Conservation (phyloP, 2,797 vertebrate species). For the Alauda arvensis region DNA sequence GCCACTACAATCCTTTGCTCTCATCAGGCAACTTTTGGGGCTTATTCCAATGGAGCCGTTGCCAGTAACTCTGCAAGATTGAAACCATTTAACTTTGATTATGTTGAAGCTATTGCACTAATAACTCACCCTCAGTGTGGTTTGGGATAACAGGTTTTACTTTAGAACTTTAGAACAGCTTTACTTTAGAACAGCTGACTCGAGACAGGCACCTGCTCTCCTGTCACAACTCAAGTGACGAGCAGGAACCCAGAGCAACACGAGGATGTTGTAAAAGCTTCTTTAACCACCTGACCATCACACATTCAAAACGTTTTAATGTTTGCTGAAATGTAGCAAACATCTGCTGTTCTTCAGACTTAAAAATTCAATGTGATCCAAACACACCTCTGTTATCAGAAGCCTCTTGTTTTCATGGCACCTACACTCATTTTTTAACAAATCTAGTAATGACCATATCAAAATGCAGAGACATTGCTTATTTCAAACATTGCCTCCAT, state of each 20-base stretch:
- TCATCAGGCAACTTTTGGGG: neutral
- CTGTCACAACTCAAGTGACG: neutral
- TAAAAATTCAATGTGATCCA: neutral
- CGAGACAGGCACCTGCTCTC: neutral
- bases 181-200: neutral
- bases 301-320: neutral
- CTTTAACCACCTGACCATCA: neutral
- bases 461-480: neutral
- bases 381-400: fast-evolving
- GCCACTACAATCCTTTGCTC: neutral
- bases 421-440: fast-evolving
- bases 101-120: neutral
- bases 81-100: neutral
- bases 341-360: neutral
- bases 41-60: neutral
- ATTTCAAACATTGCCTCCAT: neutral
- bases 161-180: neutral
- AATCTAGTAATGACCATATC: neutral
- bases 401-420: neutral
- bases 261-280: neutral
- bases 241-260: neutral
- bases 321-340: neutral
- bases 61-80: neutral
- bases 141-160: neutral
- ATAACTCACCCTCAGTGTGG: neutral